phyloP scores from a whole-genome alignment of 2,113 vertebrate species.

The Thryonomys swinderianus region DNA sequence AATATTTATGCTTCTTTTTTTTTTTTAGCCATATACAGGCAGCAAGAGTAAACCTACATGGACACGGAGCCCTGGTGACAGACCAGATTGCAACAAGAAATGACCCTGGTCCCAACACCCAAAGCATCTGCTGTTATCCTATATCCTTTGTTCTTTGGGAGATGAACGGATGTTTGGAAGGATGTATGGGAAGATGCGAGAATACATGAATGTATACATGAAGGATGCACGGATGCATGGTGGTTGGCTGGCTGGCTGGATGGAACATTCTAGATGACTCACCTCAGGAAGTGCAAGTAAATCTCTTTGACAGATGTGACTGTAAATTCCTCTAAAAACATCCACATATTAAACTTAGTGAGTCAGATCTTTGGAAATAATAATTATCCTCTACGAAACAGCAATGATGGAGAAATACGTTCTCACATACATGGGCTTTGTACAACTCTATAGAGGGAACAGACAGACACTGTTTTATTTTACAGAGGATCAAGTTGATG shows the following conservation, averaged over 20 bases:
- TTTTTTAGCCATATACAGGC: conserved; percentile 76
- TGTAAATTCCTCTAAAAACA: neutral
- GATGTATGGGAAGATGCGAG: neutral
- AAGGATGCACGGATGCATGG: neutral
- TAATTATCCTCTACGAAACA: neutral
- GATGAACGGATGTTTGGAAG: neutral
- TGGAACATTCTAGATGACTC: neutral
- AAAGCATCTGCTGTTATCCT: neutral
- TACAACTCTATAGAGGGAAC: neutral
- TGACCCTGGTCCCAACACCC: neutral
- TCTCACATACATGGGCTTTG: neutral
- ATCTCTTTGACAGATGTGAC: neutral
- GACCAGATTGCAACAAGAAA: conserved; percentile 58
- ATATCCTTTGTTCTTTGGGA: neutral
- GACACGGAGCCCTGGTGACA: conserved; percentile 65
- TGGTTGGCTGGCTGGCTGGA: neutral
- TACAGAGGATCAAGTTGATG: neutral
- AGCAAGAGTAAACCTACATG: conserved; percentile 60
- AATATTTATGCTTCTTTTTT: conserved; percentile 86
- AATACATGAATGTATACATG: neutral
- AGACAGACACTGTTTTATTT: neutral
- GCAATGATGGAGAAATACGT: neutral
- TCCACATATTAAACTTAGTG: neutral
- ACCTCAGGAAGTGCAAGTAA: neutral
- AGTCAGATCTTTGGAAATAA: neutral